These are phyloP conservation scores for Riparia riparia DNA, from an alignment of 2,113 vertebrate genomes.

Conservation along the genomic window DNA sequence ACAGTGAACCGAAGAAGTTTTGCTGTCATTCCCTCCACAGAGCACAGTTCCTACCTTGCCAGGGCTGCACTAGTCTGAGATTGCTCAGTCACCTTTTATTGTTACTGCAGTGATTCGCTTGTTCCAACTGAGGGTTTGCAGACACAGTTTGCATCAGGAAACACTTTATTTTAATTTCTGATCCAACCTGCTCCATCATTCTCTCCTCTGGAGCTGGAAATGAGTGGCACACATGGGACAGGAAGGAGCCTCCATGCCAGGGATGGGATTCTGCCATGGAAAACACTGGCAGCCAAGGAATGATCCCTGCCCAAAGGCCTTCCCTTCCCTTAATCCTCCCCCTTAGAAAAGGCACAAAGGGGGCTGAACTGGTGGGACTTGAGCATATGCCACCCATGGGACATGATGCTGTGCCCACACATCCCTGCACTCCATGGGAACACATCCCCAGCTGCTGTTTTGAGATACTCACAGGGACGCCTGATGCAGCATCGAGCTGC, in stretches of 20 bases:
- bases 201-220: not conserved
- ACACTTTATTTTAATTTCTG: not conserved
- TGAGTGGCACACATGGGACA: not conserved
- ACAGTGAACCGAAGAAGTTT: not conserved
- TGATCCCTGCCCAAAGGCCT: not conserved
- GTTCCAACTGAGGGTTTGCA: not conserved
- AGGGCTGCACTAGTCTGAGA: not conserved
- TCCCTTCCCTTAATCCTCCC: not conserved
- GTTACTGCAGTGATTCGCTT: not conserved
- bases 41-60: not conserved
- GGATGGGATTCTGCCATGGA: not conserved
- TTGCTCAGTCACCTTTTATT: not conserved
- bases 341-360: not conserved
- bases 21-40: not conserved
- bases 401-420: not conserved
- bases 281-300: not conserved
- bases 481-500: not conserved
- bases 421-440: accelerated
- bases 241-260: not conserved
- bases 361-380: not conserved
- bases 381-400: not conserved
- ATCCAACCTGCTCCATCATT: not conserved
- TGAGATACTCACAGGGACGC: not conserved
- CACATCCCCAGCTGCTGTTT: not conserved
- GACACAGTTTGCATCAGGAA: not conserved